Base-by-base conservation (phyloP, 2,797 vertebrate genomes). In the Enteromius thamalakanensis region DNA sequence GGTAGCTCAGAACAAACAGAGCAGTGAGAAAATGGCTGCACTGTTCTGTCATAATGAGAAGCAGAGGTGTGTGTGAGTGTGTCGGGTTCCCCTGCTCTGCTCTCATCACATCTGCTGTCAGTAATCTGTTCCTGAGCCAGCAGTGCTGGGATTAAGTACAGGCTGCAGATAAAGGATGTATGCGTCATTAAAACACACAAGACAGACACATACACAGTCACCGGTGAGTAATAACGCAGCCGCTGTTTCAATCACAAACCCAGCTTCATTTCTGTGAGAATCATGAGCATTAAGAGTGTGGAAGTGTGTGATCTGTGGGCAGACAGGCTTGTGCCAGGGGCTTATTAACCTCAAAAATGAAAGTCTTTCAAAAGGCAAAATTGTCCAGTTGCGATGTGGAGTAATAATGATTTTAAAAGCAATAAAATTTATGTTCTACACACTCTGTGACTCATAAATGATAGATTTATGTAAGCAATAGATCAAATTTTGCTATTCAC, bases 101-200 rank as follows among this genome's bases (percentile, higher is more conserved):
- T 82, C 90, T 93, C 92, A 84, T 92, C 90, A 91, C 92, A 92
- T 94, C 90, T 91, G 91, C 91, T 92, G 92, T 90, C 91, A 92
- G 92, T 94, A 93, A 95, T 94, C 92, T 94, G 91, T 89, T 92
- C 89, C 93, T 94, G 92, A 94, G 93, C 92, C 91, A 92, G 92
- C 90, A 90, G 89, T 91, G 90, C 90, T 92, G 91, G 93, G 93
- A 95, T 95, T 95, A 94, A 91, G 92, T 90, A 92, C 90, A 64
- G 82, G 89, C 91, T 93, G 93, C 90, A 94, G 93, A 93, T 91
- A 79, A 80, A 91, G 92, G 93, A 93, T 93, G 89, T 92, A 93
- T 93, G 91, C 90, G 90, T 94, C 94, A 94, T 94, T 94, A 93
- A 94, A 93, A 91, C 86, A 40, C 89, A 91, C 86, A 71, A 80